Evolutionary conservation across 2,888 invertebrate species (phyloP), one percentile per base, ranked within the genome.

Genomic region (Fissipunctia ypsillon): DNA sequence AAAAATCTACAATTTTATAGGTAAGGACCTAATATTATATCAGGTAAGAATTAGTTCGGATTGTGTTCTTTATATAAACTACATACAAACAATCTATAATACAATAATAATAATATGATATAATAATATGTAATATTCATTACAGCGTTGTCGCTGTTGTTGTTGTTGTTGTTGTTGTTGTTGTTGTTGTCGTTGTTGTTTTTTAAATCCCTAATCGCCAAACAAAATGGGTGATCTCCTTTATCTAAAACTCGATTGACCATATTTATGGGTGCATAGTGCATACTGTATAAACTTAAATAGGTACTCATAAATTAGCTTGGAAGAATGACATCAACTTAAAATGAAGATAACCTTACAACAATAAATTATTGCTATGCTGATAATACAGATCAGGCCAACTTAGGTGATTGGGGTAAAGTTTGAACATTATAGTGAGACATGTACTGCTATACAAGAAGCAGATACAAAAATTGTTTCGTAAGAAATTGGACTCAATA

Each of bases 341-440:
- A 56, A 19, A 45, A 56, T 25, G 25, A 31, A 19, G 50, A 67
- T 67, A 76, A 61, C 50, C 45, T 59, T 48, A 43, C 38, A 63
- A 48, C 12, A 25, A 61, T 41, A 67, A 56, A n/a, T 50, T 60
- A 41, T 75, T 66, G 6, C 31, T 61, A 48, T 38, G 6, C 45
- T 19, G 38, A 41, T 74, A 54, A 66, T 12, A 43, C 22, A 50
- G 14, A 43, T 43, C 43, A 16, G 25, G 12, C 9, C 19, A 35
- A 10, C n/a, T 48, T 14, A 57, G 14, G 31, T 31, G n/a, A 45
- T n/a, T 12, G n/a, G 41, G 6, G 1, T 35, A 50, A 56, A 61
- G 35, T 22, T 35, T 59, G 2, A 38, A 73, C 10, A 31, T 14
- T 59, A 67, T 41, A 28, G 16, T 16, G 2, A 22, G 2, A 63